Evolutionary conservation across 1,140 invertebrate species (phyloP), one percentile per base, ranked within the genome.

Genomic region (Elysia chlorotica): DNA sequence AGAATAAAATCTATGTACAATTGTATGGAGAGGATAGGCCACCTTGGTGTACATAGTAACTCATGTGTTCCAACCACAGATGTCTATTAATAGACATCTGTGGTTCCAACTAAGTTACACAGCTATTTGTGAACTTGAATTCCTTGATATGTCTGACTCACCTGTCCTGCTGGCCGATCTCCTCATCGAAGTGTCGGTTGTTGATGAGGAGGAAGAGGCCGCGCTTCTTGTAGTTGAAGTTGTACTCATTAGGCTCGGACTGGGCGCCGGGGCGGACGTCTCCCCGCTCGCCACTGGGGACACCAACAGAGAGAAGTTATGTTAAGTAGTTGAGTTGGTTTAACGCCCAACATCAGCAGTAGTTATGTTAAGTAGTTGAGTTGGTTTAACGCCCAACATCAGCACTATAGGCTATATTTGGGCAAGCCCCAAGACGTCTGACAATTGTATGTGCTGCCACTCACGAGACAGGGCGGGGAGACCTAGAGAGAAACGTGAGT

Each of bases 161-260:
- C 65, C 65, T 53, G 3, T 6, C 21, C 54, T 33, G 67, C 23
- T 69, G 67, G 25, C 67, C 67, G 21, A 25, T 53, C 19, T 69
- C 67, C 21, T 71, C 57, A 41, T 87, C 81, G 74, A 89, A 90
- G 37, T 81, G 76, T 88, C 96, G 94, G 87, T 97, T 95, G 84
- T 98, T 97, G 79, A 98, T 95, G 77, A 98, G 96, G 0, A 96
- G 82, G 28, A 95, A 95, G 65, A 92, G 83, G 28, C 96, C 96
- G 57, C 95, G 90, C 74, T 92, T 91, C 65, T 90, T 88, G 87
- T 96, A 94, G 82, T 92, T 92, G 93, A 97, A 97, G 71, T 84
- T 84, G 72, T 85, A 85, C 67, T 83, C 83, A 38, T 84, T 82
- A 10, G 82, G 83, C 59, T 84, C 82, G 10, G 82, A 84, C 3